A percentile compares a stretch with the other conserved stretches of the same genome.
Evolutionary conservation across 2,113 vertebrate species (phyloP).

Genomic region (Arenaria interpres): DNA sequence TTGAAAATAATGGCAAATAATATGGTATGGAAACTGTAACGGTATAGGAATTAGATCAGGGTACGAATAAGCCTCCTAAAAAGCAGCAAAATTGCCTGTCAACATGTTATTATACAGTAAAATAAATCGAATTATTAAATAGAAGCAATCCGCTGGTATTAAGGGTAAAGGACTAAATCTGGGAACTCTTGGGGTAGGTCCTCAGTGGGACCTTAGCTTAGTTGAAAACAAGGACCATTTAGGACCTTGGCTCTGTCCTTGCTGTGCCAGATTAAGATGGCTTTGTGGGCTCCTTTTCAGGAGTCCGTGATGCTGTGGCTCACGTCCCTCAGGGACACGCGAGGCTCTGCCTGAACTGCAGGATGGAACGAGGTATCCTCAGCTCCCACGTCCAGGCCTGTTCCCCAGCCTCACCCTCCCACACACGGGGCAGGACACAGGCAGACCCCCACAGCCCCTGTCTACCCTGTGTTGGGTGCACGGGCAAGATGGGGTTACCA

Average conservation of each 20-base stretch:
- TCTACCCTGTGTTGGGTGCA: background rate
- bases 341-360: background rate
- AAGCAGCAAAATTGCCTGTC: background rate
- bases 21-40: background rate
- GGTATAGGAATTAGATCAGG: background rate
- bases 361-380: background rate
- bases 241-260: background rate
- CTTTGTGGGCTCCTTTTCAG: background rate
- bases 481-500: rapidly evolving
- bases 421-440: rapidly evolving
- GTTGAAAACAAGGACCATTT: background rate
- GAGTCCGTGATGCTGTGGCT: background rate
- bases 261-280: background rate
- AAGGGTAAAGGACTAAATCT: background rate
- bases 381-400: background rate
- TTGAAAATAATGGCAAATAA: background rate
- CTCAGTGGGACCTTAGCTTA: background rate
- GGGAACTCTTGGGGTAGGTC: background rate
- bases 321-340: rapidly evolving
- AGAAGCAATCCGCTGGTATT: background rate
- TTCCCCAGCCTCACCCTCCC: background rate
- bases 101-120: background rate
- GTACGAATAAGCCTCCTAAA: background rate
- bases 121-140: background rate
- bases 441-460: rapidly evolving